Base-by-base conservation (phyloP, 2,888 invertebrate genomes). In the Eucriotettix oculatus region DNA sequence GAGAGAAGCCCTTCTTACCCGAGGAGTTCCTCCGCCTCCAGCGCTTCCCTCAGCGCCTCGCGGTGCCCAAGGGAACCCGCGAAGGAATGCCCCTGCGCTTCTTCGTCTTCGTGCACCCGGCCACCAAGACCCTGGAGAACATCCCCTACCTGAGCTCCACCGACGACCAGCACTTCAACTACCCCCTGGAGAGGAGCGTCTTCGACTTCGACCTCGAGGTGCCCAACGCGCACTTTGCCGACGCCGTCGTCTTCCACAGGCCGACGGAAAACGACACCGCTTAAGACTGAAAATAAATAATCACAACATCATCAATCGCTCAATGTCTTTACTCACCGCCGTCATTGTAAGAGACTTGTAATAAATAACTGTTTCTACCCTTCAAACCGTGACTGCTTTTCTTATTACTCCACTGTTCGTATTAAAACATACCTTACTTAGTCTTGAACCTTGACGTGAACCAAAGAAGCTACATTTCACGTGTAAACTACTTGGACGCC, bases 161-260 rank as follows among this genome's bases (percentile, higher is more conserved):
- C 52, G 86, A 87, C 70, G 78, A 76, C 65, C 78, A 79, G 70
- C 79, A 86, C 55, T 76, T 83, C 68, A 86, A 85, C 59, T 89
- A 82, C 78, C 89, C 89, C 63, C 79, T 89, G 69, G 87, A 89
- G 70, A 82, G 85, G 65, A 74, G 75, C 16, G 78, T 85, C 67
- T 74, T 80, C 55, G 73, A 73, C 57, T 14, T 14, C 12, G 75
- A 74, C 63, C 86, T 83, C 77, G 14, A 68, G 58, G 69, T 77
- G 10, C 72, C 72, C 63, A 81, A 81, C 72, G 67, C 81, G 64
- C 71, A 72, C 68, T 68, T 79, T 59, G 68, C 76, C 59, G 79
- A 81, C 60, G 76, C 80, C 42, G 61, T 72, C 55, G 55, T 55
- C 56, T 71, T 74, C 71, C 80, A 80, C 71, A 76, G 48, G 48